phyloP scores from a whole-genome alignment of 2,888 invertebrate genomes.

The Crepidodera aurea region DNA sequence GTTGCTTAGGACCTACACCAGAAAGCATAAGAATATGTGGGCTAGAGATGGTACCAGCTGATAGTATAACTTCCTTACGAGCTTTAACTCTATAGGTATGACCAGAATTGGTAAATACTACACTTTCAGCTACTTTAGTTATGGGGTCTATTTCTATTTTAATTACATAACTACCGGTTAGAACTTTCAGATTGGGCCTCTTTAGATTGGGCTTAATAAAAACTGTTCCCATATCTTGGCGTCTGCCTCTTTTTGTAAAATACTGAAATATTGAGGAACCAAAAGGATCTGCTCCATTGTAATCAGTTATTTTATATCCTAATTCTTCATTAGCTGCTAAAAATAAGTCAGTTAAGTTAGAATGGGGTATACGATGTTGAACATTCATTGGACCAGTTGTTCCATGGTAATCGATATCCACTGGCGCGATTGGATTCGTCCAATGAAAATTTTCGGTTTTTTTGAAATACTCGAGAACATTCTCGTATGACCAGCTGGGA shows the following conservation, averaged over 20 bases:
- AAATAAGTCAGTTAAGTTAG: background rate
- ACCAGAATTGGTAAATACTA: constrained; percentile 64
- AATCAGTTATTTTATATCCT: background rate
- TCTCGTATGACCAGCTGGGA: constrained; percentile 52
- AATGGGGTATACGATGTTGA: constrained; percentile 55
- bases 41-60: constrained; percentile 79
- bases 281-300: background rate
- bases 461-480: constrained; percentile 60
- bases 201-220: background rate
- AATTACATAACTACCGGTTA: constrained; percentile 63
- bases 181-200: background rate
- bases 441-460: constrained; percentile 29
- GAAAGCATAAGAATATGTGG: constrained; percentile 51
- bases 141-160: background rate
- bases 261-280: background rate
- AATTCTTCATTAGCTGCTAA: background rate
- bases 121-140: constrained; percentile 60
- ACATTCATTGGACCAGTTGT: constrained; percentile 58
- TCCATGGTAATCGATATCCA: constrained; percentile 20
- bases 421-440: constrained; percentile 2
- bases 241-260: background rate
- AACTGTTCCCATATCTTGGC: background rate
- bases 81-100: constrained; percentile 63
- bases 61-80: constrained; percentile 74
- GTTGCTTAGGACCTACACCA: constrained; percentile 49